Evolutionary conservation across 2,797 vertebrate species (phyloP), one percentile per base, ranked within the genome.

Genomic region (Champsocephalus gunnari): DNA sequence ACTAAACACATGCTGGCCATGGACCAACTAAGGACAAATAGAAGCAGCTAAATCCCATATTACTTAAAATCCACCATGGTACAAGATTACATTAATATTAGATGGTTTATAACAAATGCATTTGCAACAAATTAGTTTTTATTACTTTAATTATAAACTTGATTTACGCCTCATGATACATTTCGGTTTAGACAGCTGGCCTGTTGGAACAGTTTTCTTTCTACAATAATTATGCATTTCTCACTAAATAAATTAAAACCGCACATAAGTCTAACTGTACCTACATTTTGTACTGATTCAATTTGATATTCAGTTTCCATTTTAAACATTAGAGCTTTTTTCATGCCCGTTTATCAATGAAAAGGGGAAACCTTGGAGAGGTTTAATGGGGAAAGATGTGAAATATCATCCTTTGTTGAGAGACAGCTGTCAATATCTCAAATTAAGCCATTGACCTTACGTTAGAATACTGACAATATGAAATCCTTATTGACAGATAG

Each of bases 331-430:
- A 38, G 8, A 38, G 8, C 34, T 38, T 6, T 1, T 28, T 32
- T 19, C 5, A 45, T 45, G 4, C 3, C n/a, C 0, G 0, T 48
- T 54, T 4, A 61, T 45, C 2, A 45, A 50, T 70, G 9, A 34
- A 71, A 61, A 12, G 11, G 1, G 65, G 21, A 5, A 45, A 57
- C 1, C 2, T 1, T 62, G 3, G 16, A 59, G 41, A 55, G 19
- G 3, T 80, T 38, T 44, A 44, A 12, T 51, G 11, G 43, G 2
- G 17, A 6, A 61, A 45, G 0, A 49, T 62, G 13, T 57, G 10
- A 62, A 66, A 71, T 12, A 56, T 14, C 56, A 41, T 41, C 7
- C 11, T 17, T 58, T 71, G 50, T 47, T 19, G 12, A 63, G 16
- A 67, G 14, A 21, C 45, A 0, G 8, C 47, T 53, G 28, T 57